Evolutionary conservation across 2,888 invertebrate genomes (phyloP).

Genomic region (Agrochola macilenta): DNA sequence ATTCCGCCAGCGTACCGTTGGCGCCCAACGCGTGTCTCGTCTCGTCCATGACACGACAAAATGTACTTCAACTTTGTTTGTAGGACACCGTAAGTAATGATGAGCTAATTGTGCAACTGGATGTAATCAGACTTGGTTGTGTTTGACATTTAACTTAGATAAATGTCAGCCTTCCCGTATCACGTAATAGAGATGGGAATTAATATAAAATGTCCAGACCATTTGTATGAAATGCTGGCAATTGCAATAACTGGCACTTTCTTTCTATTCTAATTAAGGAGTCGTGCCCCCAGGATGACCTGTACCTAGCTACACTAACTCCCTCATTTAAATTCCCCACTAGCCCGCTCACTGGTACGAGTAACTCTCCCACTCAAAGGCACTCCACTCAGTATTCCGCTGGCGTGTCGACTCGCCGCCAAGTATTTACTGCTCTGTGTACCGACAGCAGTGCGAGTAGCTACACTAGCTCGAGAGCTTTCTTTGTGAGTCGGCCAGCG

Average conservation of each 20-base stretch:
- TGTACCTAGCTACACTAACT: neutral
- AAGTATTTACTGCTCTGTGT: conserved; percentile 61
- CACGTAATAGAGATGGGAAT: neutral
- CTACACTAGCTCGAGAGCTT: conserved; percentile 53
- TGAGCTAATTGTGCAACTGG: conserved; percentile 35
- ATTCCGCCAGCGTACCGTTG: conserved; percentile 38
- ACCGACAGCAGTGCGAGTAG: conserved; percentile 52
- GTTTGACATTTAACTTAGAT: conserved; percentile 8
- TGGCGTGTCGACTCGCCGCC: conserved; percentile 65
- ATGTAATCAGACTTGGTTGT: conserved; percentile 15
- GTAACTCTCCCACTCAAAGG: conserved; percentile 49
- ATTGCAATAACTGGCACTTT: neutral
- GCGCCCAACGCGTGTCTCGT: conserved; percentile 48
- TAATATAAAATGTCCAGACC: neutral
- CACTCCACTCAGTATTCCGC: conserved; percentile 62
- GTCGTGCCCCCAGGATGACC: neutral
- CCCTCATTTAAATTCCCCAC: conserved; percentile 38
- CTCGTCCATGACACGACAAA: conserved; percentile 44
- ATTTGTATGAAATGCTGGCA: neutral
- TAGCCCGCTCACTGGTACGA: conserved; percentile 48
- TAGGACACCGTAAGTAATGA: conserved; percentile 16
- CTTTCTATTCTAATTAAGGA: neutral
- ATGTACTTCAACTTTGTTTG: conserved; percentile 23
- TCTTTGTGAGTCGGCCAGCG: conserved; percentile 59
- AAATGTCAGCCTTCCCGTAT: neutral